phyloP scores from a whole-genome alignment of 2,113 vertebrate species.

The Nerophis ophidion region DNA sequence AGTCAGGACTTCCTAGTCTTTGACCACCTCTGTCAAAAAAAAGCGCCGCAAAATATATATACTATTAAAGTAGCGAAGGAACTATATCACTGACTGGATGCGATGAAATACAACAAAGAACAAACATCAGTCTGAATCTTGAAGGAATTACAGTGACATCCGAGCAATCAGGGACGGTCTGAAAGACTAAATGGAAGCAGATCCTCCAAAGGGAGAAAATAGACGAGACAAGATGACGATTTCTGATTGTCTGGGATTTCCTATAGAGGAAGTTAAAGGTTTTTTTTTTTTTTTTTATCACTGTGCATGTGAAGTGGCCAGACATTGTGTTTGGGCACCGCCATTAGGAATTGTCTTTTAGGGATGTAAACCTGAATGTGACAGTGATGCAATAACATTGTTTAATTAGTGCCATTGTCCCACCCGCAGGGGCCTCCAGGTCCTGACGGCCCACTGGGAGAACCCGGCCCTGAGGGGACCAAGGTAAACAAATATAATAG shows the following conservation, averaged over 20 bases:
- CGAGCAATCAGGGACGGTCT: neutral
- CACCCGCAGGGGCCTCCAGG: conserved; percentile 82
- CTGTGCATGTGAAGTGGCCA: conserved; percentile 2
- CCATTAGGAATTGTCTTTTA: neutral
- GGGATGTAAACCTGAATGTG: neutral
- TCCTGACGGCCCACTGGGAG: conserved; percentile 82
- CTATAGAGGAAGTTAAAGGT: conserved; percentile 26
- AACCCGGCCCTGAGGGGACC: conserved; percentile 78
- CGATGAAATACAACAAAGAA: neutral
- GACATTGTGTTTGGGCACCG: conserved; percentile 6
- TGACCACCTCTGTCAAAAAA: neutral
- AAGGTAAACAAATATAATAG: conserved; percentile 74
- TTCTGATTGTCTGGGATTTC: neutral
- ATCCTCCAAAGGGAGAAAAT: conserved; percentile 18
- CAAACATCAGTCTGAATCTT: conserved; percentile 5
- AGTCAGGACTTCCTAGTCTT: no score
- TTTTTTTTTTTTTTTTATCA: conserved; percentile 9
- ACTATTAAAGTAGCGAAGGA: neutral
- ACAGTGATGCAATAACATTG: conserved; percentile 2
- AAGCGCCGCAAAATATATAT: neutral
- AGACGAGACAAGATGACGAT: conserved; percentile 11
- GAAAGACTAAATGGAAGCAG: conserved; percentile 12
- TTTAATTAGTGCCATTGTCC: conserved; percentile 22
- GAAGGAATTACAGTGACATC: conserved; percentile 10
- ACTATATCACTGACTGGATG: neutral